Evolutionary conservation across 1,140 invertebrate species (phyloP), one percentile per base, ranked within the genome.

Genomic region (Forficula auricularia): DNA sequence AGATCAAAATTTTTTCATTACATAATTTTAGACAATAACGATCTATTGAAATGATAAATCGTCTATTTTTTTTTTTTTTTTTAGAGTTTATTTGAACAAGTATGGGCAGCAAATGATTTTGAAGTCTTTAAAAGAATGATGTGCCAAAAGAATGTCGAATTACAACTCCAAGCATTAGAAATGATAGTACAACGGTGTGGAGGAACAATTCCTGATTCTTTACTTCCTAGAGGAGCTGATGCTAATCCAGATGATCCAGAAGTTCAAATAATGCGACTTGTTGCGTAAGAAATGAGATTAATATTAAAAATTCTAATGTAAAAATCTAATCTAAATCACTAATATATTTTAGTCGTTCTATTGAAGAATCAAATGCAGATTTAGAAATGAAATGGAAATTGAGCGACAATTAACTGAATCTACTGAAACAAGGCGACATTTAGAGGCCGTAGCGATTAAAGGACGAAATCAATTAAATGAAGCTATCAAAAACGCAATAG

Each of bases 101-200:
- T 95, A 38, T 87, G 89, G 77, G 88, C 90, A 0, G 87, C 88
- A 2, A 90, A 94, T 55, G 85, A 95, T 55, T 88, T 79, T 50
- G 73, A 81, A 45, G 81, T 92, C 54, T 96, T 96, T 56, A 82
- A 86, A 46, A 72, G 82, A 44, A 85, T 96, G 77, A 95, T 96
- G 90, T 86, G 80, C 10, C 80, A 91, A 57, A 86, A 89, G 53
- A 96, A 96, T 60, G 72, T 94, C 18, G 89, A 95, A 56, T 64
- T 96, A 8, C 90, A 96, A 57, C 57, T 94, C 35, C 86, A 92
- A 62, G 85, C 89, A 1, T 58, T 95, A 45, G 82, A 89, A 61
- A 67, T 95, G 52, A 81, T 95, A 13, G 84, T 90, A 55, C 72
- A 80, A 55, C 75, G 78, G 48, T 81, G 73, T 54, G 77, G 78